These are phyloP conservation scores for Brachymystax lenok DNA, from an alignment of 2,797 vertebrate species.

Conservation along the genomic window DNA sequence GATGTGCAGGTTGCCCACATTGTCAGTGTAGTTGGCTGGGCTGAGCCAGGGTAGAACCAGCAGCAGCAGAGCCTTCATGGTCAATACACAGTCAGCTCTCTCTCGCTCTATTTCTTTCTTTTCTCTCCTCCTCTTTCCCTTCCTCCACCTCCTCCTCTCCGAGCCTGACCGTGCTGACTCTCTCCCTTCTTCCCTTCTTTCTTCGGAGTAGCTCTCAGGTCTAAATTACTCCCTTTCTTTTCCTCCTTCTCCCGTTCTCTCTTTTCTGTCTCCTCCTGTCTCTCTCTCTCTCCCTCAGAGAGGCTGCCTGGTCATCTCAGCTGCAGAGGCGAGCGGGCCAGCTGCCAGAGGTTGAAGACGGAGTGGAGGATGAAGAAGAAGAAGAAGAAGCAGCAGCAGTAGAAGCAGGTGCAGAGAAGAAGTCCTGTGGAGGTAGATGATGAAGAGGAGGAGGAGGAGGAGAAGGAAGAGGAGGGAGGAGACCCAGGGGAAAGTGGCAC, in stretches of 20 bases:
- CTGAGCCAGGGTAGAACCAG: constrained; percentile 98
- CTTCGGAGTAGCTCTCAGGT: constrained; percentile 14
- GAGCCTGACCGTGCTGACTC: constrained; percentile 72
- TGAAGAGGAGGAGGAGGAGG: constrained; percentile 53
- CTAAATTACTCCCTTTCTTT: background rate
- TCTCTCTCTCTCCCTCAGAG: constrained; percentile 53
- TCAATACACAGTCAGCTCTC: constrained; percentile 45
- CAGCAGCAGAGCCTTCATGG: constrained; percentile 98
- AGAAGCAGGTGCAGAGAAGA: constrained; percentile 49
- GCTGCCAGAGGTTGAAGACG: constrained; percentile 67
- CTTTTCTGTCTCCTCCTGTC: background rate
- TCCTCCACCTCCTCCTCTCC: constrained; percentile 55
- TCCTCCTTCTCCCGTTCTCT: constrained; percentile 19
- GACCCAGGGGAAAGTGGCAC: constrained; percentile 71
- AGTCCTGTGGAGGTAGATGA: constrained; percentile 49
- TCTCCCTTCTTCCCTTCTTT: constrained; percentile 40
- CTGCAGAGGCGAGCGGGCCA: constrained; percentile 61
- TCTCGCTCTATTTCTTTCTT: constrained; percentile 2
- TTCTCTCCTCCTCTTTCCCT: background rate
- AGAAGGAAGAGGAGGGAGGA: constrained; percentile 56
- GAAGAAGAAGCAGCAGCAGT: constrained; percentile 36
- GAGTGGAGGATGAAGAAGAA: constrained; percentile 20
- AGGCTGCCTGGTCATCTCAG: constrained; percentile 70
- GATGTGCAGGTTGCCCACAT: constrained; percentile 98
- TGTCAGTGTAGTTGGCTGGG: constrained; percentile 99